phyloP scores from a whole-genome alignment of 2,888 invertebrate genomes.

The Digitonthophagus gazella region DNA sequence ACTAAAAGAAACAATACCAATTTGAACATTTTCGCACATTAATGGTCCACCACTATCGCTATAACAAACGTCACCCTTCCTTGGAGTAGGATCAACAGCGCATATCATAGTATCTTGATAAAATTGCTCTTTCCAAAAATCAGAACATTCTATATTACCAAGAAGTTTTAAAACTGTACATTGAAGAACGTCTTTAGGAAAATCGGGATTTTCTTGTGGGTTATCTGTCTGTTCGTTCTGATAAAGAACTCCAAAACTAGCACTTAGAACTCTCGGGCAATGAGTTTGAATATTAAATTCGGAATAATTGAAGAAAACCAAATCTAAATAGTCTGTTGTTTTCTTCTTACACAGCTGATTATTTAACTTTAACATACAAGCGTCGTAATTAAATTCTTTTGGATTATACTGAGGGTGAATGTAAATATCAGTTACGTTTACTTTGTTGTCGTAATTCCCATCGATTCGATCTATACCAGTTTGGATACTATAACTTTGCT shows the following conservation, averaged over 20 bases:
- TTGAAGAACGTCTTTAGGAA: neutral
- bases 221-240: neutral
- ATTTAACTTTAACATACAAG: constrained; percentile 3
- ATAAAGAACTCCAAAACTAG: neutral
- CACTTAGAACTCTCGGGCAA: neutral
- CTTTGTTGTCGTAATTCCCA: neutral
- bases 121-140: neutral
- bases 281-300: neutral
- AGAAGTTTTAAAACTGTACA: neutral
- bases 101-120: constrained; percentile 1
- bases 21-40: constrained; percentile 1
- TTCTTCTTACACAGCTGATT: neutral
- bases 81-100: constrained; percentile 6
- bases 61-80: constrained; percentile 5
- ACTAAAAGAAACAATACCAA: constrained; percentile 7
- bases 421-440: neutral
- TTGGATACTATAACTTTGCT: neutral
- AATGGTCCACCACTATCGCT: constrained; percentile 7
- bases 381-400: neutral
- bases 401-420: neutral
- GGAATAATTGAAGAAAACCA: neutral
- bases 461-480: neutral
- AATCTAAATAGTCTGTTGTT: neutral
- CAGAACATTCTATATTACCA: neutral
- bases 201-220: neutral